Base-by-base conservation (phyloP, 2,113 vertebrate species). In the Gymnobelideus leadbeateri region DNA sequence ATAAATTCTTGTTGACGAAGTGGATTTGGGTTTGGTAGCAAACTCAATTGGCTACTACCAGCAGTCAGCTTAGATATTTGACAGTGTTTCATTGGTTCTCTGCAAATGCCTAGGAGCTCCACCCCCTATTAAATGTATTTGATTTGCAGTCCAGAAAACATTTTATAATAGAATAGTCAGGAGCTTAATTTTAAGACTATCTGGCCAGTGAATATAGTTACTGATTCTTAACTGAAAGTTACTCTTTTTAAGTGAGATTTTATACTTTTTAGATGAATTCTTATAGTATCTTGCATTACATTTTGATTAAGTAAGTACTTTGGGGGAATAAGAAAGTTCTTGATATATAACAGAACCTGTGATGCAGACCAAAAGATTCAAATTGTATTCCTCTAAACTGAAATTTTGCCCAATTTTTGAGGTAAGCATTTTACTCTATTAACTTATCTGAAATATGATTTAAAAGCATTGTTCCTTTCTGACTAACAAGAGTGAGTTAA, bases 111-210 rank as follows among this genome's bases (percentile, higher is more conserved):
- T 90, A 46, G 28, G 68, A 43, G 21, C n/a, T 2, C 68, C 19
- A 21, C 16, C 31, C 68, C 61, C 61, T 37, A 21, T 43, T 84
- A 84, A 43, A 37, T 84, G n/a, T 84, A 84, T 43, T 68, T 68
- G 57, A 95, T 96, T 94, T 24, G 47, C 91, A 10, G 0, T 94
- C 51, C 94, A 91, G n/a, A 43, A 92, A 94, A 47, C 55, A 43
- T 92, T 97, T 96, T 96, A 25, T 95, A 57, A 51, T 91, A 89
- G n/a, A 89, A 53, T 94, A 93, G 37, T 96, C n/a, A 90, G 93
- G 92, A 43, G 92, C 49, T 97, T 95, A 84, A 89, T 92, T 96
- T 95, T 49, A 94, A 92, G 96, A 90, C 23, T 2, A 52, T 91
- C 54, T 97, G 51, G 43, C 89, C 93, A 94, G 46, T 26, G 92